Percentiles rank a stretch among this genome's conserved stretches.
phyloP scores from a whole-genome alignment of 2,113 vertebrate genomes.

The Laterallus jamaicensis region DNA sequence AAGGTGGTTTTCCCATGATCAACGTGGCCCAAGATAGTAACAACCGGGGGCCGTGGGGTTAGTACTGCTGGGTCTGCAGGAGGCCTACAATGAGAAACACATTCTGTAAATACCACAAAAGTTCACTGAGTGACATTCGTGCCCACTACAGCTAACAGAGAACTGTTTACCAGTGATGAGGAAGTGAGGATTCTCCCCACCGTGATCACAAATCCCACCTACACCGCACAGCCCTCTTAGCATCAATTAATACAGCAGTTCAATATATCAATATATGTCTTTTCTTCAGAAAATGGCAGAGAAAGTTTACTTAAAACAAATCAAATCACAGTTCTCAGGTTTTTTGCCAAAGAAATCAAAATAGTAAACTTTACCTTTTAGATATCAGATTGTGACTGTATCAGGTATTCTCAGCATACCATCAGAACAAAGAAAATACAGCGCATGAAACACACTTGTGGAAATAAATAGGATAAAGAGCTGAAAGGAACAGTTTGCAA shows the following conservation, averaged over 20 bases:
- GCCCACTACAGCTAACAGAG: accelerated
- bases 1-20: constrained; percentile 97
- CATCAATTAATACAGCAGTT: neutral
- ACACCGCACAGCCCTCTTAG: neutral
- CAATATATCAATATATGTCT: neutral
- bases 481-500: neutral
- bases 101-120: neutral
- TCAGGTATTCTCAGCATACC: neutral
- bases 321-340: neutral
- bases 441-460: neutral
- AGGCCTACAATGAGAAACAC: constrained; percentile 71
- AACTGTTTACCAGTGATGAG: neutral
- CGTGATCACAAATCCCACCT: too few species aligned
- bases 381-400: neutral
- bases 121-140: neutral
- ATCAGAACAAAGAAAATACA: neutral
- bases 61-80: constrained; percentile 80
- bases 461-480: neutral
- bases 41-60: constrained; percentile 83
- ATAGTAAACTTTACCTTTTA: neutral
- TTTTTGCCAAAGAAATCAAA: neutral
- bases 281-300: neutral
- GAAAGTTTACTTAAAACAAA: neutral
- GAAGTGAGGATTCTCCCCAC: neutral
- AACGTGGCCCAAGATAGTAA: constrained; percentile 97